A percentile compares a stretch with the other conserved stretches of the same genome.
Evolutionary conservation across 2,888 invertebrate species (phyloP).

Genomic region (Schizotus pectinicornis): DNA sequence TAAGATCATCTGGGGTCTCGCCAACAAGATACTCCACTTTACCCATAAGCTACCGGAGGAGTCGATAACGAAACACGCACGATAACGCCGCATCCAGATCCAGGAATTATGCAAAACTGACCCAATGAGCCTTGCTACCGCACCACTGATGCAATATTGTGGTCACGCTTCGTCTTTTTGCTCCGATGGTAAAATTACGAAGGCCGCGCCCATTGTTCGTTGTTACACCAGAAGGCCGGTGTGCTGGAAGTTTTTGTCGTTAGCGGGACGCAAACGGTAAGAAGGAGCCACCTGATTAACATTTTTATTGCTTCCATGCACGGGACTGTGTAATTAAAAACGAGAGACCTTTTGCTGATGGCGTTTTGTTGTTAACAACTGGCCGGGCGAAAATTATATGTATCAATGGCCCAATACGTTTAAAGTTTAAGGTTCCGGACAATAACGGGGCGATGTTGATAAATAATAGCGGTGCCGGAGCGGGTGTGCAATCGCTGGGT

Average conservation of each 20-base stretch:
- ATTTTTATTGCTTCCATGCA: constrained; percentile 6
- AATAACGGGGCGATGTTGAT: too few species aligned
- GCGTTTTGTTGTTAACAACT: too few species aligned
- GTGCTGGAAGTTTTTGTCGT: background rate
- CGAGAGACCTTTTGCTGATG: too few species aligned
- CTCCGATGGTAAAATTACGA: constrained; percentile 22
- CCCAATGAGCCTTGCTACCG: background rate
- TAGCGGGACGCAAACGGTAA: too few species aligned
- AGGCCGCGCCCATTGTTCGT: constrained; percentile 37
- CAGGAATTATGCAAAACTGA: background rate
- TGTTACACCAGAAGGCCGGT: constrained; percentile 6
- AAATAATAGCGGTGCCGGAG: too few species aligned
- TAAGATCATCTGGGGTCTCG: constrained; percentile 47
- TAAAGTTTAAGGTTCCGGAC: too few species aligned
- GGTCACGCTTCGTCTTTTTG: constrained; percentile 31
- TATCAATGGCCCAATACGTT: too few species aligned
- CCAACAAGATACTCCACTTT: constrained; percentile 51
- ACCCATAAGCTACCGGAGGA: constrained; percentile 46
- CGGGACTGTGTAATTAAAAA: background rate
- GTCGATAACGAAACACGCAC: constrained; percentile 32
- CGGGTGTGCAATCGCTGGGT: too few species aligned
- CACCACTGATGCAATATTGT: constrained; percentile 30
- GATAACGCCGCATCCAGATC: constrained; percentile 6
- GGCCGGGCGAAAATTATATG: too few species aligned
- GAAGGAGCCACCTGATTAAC: constrained; percentile 9